phyloP scores from a whole-genome alignment of 2,113 vertebrate species.

The Cheirogaleus medius region DNA sequence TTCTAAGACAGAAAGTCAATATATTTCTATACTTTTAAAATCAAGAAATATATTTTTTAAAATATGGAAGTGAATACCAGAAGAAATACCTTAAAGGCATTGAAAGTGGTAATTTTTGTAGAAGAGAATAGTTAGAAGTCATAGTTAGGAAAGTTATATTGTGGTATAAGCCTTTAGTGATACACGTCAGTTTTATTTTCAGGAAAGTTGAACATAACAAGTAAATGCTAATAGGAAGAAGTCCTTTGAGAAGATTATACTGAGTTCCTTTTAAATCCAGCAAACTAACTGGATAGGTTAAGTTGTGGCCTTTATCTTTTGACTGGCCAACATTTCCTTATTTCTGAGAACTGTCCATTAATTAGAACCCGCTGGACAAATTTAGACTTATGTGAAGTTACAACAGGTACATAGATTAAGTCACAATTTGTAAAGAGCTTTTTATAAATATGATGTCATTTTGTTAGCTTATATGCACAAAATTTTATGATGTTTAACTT shows the following conservation, averaged over 20 bases:
- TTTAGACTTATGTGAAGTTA: constrained; percentile 22
- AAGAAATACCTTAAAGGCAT: background rate
- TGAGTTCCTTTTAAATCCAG: background rate
- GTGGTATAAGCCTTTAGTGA: background rate
- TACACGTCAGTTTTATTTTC: background rate
- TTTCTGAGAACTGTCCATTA: constrained; percentile 1
- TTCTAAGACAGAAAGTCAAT: background rate
- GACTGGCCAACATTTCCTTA: background rate
- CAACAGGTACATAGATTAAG: constrained; percentile 32
- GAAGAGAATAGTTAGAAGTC: background rate
- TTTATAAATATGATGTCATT: constrained; percentile 53
- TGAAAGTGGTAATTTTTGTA: background rate
- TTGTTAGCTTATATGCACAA: constrained; percentile 27
- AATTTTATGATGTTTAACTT: constrained; percentile 57
- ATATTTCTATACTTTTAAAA: background rate
- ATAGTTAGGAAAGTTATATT: background rate
- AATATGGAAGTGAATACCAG: background rate
- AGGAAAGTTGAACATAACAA: background rate
- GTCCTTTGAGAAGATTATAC: background rate
- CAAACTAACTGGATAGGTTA: background rate
- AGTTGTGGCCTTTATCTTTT: background rate
- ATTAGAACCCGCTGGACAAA: background rate
- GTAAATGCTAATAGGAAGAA: background rate
- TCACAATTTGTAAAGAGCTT: constrained; percentile 45
- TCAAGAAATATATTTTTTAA: background rate